Conservation (phyloP, 1,140 invertebrate species). For the Pinna nobilis region DNA sequence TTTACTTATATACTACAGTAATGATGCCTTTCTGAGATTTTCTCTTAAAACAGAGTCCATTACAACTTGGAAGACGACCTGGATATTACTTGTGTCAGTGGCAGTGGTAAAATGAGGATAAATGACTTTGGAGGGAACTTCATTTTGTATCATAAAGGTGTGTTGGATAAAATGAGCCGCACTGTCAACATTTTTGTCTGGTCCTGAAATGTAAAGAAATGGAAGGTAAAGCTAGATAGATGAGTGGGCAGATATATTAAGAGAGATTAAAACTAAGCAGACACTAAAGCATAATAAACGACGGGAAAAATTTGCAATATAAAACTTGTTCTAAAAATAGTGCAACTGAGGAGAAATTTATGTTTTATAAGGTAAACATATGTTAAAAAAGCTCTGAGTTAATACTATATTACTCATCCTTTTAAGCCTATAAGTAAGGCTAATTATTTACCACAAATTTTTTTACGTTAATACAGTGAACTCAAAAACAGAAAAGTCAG, state of each 20-base stretch:
- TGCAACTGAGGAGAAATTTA: no score
- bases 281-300: no score
- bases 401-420: no score
- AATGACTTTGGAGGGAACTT: slow-evolving; percentile 62
- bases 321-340: no score
- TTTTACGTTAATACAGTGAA: no score
- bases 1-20: no score
- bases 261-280: not conserved
- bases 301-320: no score
- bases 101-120: slow-evolving; percentile 94
- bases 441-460: no score
- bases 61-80: slow-evolving; percentile 96
- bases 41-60: slow-evolving; percentile 96
- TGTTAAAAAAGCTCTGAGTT: no score
- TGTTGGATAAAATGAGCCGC: slow-evolving; percentile 71
- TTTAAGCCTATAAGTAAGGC: no score
- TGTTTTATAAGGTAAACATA: no score
- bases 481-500: not conserved
- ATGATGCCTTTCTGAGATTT: slow-evolving; percentile 80
- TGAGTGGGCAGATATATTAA: not conserved
- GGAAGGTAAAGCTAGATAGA: no score
- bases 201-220: slow-evolving; percentile 48
- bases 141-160: slow-evolving; percentile 61
- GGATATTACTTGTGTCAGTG: slow-evolving; percentile 98
- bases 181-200: slow-evolving; percentile 65